phyloP scores from a whole-genome alignment of 2,113 vertebrate species.

The Eurystomus gularis region DNA sequence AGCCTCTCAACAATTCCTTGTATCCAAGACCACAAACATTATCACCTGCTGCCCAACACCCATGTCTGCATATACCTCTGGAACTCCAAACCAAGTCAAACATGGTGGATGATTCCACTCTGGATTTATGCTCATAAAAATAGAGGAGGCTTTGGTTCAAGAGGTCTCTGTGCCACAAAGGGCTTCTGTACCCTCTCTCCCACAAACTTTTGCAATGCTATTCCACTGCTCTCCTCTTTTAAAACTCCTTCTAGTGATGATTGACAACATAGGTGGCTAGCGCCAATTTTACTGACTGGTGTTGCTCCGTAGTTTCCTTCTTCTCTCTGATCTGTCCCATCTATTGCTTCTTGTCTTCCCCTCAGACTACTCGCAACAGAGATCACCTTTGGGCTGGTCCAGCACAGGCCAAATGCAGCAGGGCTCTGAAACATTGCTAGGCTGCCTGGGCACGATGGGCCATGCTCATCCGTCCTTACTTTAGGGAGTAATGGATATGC shows the following conservation, averaged over 20 bases:
- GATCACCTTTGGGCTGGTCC: background rate
- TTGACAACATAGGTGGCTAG: background rate
- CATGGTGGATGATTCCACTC: rapidly evolving
- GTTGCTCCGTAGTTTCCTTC: background rate
- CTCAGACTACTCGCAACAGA: background rate
- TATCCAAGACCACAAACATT: background rate
- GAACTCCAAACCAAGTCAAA: background rate
- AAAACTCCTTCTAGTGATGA: background rate
- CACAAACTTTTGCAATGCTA: background rate
- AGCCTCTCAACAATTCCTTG: background rate
- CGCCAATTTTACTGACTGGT: rapidly evolving
- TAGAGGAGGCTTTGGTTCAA: background rate
- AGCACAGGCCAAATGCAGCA: background rate
- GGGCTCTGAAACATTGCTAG: background rate
- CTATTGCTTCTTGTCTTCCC: background rate
- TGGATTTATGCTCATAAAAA: background rate
- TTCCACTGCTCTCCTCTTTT: background rate
- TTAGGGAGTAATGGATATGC: background rate
- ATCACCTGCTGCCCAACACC: background rate
- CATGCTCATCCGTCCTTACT: background rate
- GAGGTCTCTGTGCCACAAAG: background rate
- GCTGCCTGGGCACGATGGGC: background rate
- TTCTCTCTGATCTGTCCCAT: background rate
- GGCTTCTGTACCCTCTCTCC: background rate
- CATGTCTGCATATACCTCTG: background rate